A percentile compares a stretch with the other conserved stretches of the same genome.
phyloP scores from a whole-genome alignment of 2,888 invertebrate species.

The Odontomyia ornata region DNA sequence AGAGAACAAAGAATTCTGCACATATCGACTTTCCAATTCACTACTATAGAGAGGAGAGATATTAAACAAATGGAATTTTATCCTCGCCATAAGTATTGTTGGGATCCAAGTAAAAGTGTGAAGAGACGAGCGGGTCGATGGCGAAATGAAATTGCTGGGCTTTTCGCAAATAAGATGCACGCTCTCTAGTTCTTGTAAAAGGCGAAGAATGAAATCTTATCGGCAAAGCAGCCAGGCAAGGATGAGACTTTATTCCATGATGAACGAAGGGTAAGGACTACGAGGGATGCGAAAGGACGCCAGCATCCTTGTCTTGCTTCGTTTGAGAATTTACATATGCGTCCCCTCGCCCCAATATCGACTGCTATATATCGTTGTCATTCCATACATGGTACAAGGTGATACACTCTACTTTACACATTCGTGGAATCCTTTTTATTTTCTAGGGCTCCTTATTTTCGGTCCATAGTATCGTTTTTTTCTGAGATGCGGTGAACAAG shows the following conservation, averaged over 20 bases:
- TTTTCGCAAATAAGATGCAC: constrained; percentile 30
- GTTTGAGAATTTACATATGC: constrained; percentile 20
- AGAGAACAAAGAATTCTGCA: constrained; percentile 31
- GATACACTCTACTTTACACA: constrained; percentile 35
- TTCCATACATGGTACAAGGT: constrained; percentile 16
- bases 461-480: neutral
- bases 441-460: constrained; percentile 13
- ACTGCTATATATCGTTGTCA: constrained; percentile 3
- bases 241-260: neutral
- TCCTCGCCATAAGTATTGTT: constrained; percentile 33
- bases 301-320: neutral
- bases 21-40: constrained; percentile 34
- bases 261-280: neutral
- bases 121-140: constrained; percentile 4
- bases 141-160: constrained; percentile 15
- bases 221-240: constrained; percentile 1
- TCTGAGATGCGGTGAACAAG: neutral
- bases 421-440: constrained; percentile 18
- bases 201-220: constrained; percentile 11
- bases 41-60: constrained; percentile 18
- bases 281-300: neutral
- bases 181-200: neutral
- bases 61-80: constrained; percentile 39
- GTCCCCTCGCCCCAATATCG: neutral
- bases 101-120: neutral